Percentiles rank a stretch among this genome's conserved stretches.
Conservation (phyloP, 2,797 vertebrate genomes). For the Pangasius mekongensis region DNA sequence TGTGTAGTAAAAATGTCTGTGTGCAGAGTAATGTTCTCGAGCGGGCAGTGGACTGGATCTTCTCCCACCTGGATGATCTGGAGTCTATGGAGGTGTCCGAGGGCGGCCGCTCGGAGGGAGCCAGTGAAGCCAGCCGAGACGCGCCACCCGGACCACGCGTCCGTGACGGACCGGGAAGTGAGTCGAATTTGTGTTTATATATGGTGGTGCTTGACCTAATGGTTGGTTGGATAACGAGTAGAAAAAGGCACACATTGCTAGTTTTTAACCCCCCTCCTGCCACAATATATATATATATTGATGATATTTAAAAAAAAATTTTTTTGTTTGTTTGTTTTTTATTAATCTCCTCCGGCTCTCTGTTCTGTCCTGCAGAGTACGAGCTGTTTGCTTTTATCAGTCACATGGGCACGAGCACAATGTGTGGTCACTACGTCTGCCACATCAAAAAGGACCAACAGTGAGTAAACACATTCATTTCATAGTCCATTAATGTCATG, state of each 20-base stretch:
- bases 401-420: conserved; percentile 98
- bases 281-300: neutral
- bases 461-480: conserved; percentile 73
- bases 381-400: conserved; percentile 98
- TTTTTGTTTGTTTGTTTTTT: too few relatives aligned
- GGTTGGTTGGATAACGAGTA: neutral
- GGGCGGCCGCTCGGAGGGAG: conserved; percentile 90
- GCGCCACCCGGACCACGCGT: conserved; percentile 91
- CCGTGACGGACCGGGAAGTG: conserved; percentile 91
- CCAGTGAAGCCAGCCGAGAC: conserved; percentile 85
- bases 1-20: conserved; percentile 23
- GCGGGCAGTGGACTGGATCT: conserved; percentile 98
- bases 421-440: conserved; percentile 98
- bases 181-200: conserved; percentile 68
- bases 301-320: too few relatives aligned
- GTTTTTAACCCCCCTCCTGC: neutral
- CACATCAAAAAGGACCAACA: conserved; percentile 99
- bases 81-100: conserved; percentile 99
- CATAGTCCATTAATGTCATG: neutral
- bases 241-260: neutral
- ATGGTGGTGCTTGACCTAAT: neutral
- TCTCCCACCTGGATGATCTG: conserved; percentile 95
- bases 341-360: neutral
- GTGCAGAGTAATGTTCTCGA: conserved; percentile 91
- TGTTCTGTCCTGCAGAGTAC: conserved; percentile 80